phyloP scores from a whole-genome alignment of 2,888 invertebrate genomes.

The Steinernema carpocapsae region DNA sequence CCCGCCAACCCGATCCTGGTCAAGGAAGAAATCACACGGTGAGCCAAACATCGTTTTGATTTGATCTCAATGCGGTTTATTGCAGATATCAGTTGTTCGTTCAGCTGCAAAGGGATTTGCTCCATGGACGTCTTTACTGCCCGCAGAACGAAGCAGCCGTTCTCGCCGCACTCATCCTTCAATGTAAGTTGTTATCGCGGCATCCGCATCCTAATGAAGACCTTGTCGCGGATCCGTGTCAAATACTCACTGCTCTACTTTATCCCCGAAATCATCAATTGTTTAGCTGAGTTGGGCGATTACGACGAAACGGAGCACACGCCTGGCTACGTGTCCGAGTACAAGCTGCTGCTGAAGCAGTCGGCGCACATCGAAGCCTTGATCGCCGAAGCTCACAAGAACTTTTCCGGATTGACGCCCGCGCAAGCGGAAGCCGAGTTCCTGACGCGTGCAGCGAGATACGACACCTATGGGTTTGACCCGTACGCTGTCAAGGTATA shows the following conservation, averaged over 20 bases:
- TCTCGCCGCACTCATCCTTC: conserved; percentile 62
- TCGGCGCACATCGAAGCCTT: conserved; percentile 88
- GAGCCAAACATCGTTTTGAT: conserved; percentile 24
- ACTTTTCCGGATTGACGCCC: conserved; percentile 80
- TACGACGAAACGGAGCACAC: conserved; percentile 84
- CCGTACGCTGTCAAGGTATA: conserved; percentile 93
- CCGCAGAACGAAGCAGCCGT: conserved; percentile 73
- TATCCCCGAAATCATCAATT: conserved; percentile 4
- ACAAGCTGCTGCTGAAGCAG: conserved; percentile 89
- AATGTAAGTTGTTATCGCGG: conserved; percentile 44
- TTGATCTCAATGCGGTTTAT: conserved; percentile 34
- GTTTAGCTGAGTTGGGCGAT: conserved; percentile 89
- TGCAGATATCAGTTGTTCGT: conserved; percentile 85
- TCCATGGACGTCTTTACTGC: conserved; percentile 92
- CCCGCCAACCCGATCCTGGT: conserved; percentile 90
- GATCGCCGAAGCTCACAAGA: conserved; percentile 88
- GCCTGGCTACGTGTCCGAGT: conserved; percentile 84
- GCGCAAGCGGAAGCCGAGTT: conserved; percentile 88
- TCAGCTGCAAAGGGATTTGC: conserved; percentile 89
- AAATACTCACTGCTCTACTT: not conserved
- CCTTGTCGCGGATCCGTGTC: not conserved
- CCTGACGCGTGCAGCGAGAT: conserved; percentile 84
- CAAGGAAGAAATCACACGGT: conserved; percentile 89
- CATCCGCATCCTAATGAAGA: no score
- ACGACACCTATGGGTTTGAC: conserved; percentile 96